Base-by-base conservation (phyloP, 2,113 vertebrate species). In the Salvelinus namaycush region DNA sequence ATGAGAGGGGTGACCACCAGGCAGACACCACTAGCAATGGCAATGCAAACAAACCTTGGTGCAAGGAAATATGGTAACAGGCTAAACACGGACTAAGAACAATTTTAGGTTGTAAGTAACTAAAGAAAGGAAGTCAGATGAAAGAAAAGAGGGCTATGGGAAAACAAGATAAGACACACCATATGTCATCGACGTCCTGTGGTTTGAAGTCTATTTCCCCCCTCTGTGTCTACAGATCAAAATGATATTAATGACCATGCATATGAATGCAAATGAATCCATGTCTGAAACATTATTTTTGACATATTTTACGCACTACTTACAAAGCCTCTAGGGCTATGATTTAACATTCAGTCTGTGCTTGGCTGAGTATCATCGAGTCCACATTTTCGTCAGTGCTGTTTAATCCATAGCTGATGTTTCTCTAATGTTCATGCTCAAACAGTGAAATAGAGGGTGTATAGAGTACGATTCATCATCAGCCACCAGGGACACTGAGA, bases 161-260 rank as follows among this genome's bases (percentile, higher is more conserved):
- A 27, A 67, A 27, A 13, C 24, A 24, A 67, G 65, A 67, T 11
- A 26, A 8, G 26, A 16, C 26, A 27, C 26, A 26, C 3, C 6
- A 27, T 27, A 27, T 14, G 11, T 67, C 4, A 27, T 29, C 8
- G 22, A 24, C 51, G 24, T 68, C 60, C 49, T 76, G 20, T 76
- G 48, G 66, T 57, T 75, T 24, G 22, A 54, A 27, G n/a, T 62
- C 2, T 14, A 34, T 8, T 20, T 20, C 5, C 54, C 54, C 54
- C 54, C 13, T 20, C 5, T 57, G 27, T 67, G 27, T 67, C 51
- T 4, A 44, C 34, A 44, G 74, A 64, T 65, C 57, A 62, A 49
- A 48, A 75, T 54, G 5, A 27, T 64, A 68, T 68, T 73, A 72
- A 80, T 76, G 27, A 81, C 13, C 64, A 70, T 65, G 57, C 59